Evolutionary conservation across 2,113 vertebrate genomes (phyloP), one percentile per base, ranked within the genome.

Genomic region (Acrocephalus kingi): DNA sequence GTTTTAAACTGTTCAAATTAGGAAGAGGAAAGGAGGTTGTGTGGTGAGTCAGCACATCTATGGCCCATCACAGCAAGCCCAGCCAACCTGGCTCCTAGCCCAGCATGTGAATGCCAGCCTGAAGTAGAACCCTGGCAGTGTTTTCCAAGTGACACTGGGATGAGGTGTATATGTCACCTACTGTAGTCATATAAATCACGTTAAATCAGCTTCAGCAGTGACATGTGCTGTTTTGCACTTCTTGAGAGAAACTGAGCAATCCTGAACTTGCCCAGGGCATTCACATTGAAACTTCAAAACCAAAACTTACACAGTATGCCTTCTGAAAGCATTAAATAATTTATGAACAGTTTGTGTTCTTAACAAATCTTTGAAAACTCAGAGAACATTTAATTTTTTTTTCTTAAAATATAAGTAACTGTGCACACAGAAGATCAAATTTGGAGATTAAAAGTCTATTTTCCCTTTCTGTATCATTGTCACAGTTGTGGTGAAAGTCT

Each of bases 111-210:
- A 87, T 33, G 9, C 28, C 56, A 31, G 8, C 48, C 20, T 51
- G 21, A 24, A 79, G 66, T 1, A 61, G 35, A 25, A 5, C 18
- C 6, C 27, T 76, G 37, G 10, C 16, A 5, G 3, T 39, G 19
- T 72, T 92, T 85, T 37, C 74, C 33, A 23, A 35, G 10, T 75
- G 62, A 22, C 25, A 12, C 14, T 33, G 7, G 23, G 72, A 8
- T 69, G 8, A 45, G 35, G 11, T 0, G 0, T 43, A 4, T 45
- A 5, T 39, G 24, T 73, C 63, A 39, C 1, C 0, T 72, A 52
- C 30, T 13, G 1, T 21, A 39, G 39, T 74, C 30, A 28, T 31
- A 8, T 80, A 86, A 73, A 52, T 77, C 27, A 24, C 1, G 0
- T 76, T 28, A 12, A 68, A 66, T 80, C n/a, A 37, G 54, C 20